Evolutionary conservation across 1,140 invertebrate genomes (phyloP), one percentile per base, ranked within the genome.

Genomic region (Diplogasteroides magnus): DNA sequence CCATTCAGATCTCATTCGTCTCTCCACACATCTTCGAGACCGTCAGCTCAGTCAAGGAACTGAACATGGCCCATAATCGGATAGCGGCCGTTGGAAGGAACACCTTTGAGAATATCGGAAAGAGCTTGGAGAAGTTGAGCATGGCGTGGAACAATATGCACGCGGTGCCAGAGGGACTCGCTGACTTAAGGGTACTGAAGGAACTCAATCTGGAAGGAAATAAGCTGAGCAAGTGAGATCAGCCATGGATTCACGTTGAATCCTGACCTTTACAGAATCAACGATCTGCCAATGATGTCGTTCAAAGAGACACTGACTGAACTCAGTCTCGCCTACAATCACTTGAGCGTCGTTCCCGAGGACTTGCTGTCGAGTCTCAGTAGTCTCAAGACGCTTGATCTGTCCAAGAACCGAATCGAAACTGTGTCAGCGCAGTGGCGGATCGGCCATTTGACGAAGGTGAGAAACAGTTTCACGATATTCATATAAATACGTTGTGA

Each of bases 161-260:
- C 26, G 59, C 69, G 0, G 31, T 72, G 13, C 72, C 72, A 29
- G 69, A 71, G 48, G 72, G 37, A 19, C 55, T 73, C 3, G 23
- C 61, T 23, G 68, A 73, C 61, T 27, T 73, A 27, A 29, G 68
- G 48, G 61, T 57, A n/a, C 60, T 73, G 26, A 66, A 61, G 3
- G 58, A 71, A 65, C 32, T 73, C 23, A 73, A 73, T 37, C 25
- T 73, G 28, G 69, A 73, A n/a, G 69, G 72, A 11, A 73, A 73
- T 48, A 73, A 73, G 37, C 31, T 73, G 28, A 64, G 69, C 48
- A 71, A 56, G 68, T 69, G 28, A n/a, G 48, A 26, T 31, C 64
- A 19, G 13, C 25, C 63, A 25, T 67, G n/a, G 11, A 26, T 56
- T 11, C 6, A 13, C 37, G 13, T 37, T 15, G 14, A 25, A 11